Conservation (phyloP, 2,888 invertebrate species). For the Drosophila colorata region DNA sequence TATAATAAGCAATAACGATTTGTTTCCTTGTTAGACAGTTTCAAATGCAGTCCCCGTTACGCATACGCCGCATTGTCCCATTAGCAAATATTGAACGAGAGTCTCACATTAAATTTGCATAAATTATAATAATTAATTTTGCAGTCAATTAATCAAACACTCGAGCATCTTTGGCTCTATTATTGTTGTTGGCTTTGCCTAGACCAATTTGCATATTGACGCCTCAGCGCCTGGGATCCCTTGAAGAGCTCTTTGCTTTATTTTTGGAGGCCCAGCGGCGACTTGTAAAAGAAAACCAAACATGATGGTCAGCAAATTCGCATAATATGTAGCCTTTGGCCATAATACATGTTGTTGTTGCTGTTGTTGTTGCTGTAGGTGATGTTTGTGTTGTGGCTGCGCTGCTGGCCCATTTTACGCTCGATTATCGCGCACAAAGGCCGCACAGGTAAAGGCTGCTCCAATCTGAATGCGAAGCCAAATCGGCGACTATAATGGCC, state of each 20-base stretch:
- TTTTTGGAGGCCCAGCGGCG: conserved; percentile 53
- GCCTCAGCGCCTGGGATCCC: conserved; percentile 44
- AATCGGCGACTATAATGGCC: conserved; percentile 38
- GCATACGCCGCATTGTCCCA: conserved; percentile 47
- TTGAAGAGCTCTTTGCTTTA: conserved; percentile 46
- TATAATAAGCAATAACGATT: no score
- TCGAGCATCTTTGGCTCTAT: conserved; percentile 19
- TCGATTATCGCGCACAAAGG: conserved; percentile 63
- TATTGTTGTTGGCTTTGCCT: conserved; percentile 9
- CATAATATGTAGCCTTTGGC: conserved; percentile 37
- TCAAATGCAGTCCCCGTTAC: conserved; percentile 24
- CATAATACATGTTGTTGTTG: conserved; percentile 8
- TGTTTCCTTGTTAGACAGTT: conserved; percentile 15
- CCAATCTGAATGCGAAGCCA: conserved; percentile 18
- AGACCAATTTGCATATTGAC: conserved; percentile 69
- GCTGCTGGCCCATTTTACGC: conserved; percentile 72
- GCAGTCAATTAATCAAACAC: conserved; percentile 66
- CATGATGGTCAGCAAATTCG: conserved; percentile 59
- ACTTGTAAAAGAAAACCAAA: conserved; percentile 57
- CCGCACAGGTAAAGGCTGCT: conserved; percentile 31
- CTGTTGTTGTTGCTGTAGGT: conserved; percentile 19
- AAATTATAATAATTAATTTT: conserved; percentile 68
- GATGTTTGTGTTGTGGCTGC: not conserved
- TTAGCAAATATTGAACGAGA: conserved; percentile 29
- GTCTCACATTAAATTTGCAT: conserved; percentile 48